Percentiles rank a stretch among this genome's conserved stretches.
These are phyloP conservation scores for Cataglyphis cursor DNA, from an alignment of 2,888 invertebrate species.

Conservation along the genomic window DNA sequence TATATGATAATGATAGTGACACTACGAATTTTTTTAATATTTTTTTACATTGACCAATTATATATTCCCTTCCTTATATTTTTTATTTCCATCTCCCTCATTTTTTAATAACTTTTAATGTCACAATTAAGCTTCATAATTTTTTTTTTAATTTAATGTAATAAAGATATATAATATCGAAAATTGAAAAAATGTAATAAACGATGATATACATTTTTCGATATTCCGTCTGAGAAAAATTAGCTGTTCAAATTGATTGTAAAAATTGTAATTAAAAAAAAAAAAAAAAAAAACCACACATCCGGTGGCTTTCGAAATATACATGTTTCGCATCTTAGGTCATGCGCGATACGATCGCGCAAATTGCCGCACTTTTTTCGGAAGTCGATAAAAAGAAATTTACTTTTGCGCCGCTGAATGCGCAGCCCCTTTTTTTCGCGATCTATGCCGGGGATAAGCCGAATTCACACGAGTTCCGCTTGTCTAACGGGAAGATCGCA, in stretches of 20 bases:
- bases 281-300: background rate
- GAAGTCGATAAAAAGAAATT: constrained; percentile 44
- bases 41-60: background rate
- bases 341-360: constrained; percentile 15
- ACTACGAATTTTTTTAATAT: background rate
- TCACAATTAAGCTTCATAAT: background rate
- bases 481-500: constrained; percentile 40
- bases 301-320: background rate
- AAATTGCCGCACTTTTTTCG: constrained; percentile 40
- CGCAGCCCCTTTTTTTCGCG: constrained; percentile 29
- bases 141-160: background rate
- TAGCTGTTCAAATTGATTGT: background rate
- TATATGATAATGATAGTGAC: background rate
- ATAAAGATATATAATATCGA: background rate
- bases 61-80: background rate
- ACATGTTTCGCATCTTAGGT: background rate
- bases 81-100: background rate
- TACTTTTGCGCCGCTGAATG: constrained; percentile 42
- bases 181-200: background rate
- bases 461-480: constrained; percentile 39
- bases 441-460: constrained; percentile 14
- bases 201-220: background rate
- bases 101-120: background rate
- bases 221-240: background rate
- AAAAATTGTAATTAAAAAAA: background rate